Evolutionary conservation across 2,797 vertebrate species (phyloP), one percentile per base, ranked within the genome.

Genomic region (Taenioides sp.): DNA sequence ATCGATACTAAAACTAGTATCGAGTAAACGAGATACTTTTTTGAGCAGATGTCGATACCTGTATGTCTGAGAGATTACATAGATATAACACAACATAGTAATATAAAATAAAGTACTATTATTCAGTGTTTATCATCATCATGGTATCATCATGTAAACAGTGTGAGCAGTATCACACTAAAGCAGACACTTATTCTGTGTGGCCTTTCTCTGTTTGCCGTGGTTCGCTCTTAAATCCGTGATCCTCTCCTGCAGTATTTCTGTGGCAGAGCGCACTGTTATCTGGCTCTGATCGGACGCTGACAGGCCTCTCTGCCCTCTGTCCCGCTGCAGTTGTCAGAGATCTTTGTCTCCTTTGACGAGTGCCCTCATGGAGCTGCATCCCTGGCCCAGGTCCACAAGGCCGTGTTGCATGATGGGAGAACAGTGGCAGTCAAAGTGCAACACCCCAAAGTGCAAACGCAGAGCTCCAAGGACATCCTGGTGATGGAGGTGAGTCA

Each of bases 371-470:
- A 96, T 76, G 98, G 98, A 55, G 95, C 96, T 0, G 97, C 98
- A 4, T 99, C 98, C 0, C 92, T 99, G 84, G 98, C 97, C 25
- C 98, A 99, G 92, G 97, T 99, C 73, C 98, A 99, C 87, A 97
- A 95, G 85, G 97, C 97, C 0, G 95, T 98, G 79, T 89, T 99
- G 69, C 93, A 75, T 69, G 96, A 99, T 67, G 97, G 98, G 31
- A 94, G 92, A 77, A 97, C 93, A 0, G 98, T 99, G 83, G 98
- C 98, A 0, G 95, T 99, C 79, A 99, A 99, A 90, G 95, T 99
- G 66, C 98, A 99, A 83, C 98, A 99, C 87, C 97, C 97, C 0
- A 99, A 98, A 84, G 98, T 99, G 34, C 96, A 95, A 83, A 82
- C 82, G 28, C 98, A 99, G 89, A 97, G 96, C 84, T 93, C 95